A percentile compares a stretch with the other conserved stretches of the same genome.
phyloP scores from a whole-genome alignment of 2,113 vertebrate genomes.

The Amphiprion percula region DNA sequence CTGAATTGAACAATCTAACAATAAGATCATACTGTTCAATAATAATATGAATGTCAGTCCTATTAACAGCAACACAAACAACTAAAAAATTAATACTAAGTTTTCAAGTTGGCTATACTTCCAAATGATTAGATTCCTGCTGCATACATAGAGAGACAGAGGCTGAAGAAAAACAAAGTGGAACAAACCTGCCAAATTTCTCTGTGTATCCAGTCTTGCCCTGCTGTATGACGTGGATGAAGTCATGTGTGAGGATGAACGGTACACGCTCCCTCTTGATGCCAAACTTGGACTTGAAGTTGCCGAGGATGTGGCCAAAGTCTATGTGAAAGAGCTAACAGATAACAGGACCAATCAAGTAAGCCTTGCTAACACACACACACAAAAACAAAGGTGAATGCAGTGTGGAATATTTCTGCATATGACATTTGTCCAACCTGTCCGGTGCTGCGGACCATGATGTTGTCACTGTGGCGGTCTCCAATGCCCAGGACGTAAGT shows the following conservation, averaged over 20 bases:
- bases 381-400: not conserved
- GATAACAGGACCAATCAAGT: not conserved
- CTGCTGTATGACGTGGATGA: conserved; percentile 99
- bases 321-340: conserved; percentile 97
- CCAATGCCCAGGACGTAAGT: conserved; percentile 98
- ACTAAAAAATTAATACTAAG: no score
- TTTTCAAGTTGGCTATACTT: no score
- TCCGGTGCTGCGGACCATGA: conserved; percentile 98
- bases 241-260: conserved; percentile 99
- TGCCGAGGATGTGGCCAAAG: conserved; percentile 98
- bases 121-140: not conserved
- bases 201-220: conserved; percentile 97
- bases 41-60: no score
- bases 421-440: conserved; percentile 85
- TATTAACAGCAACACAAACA: no score
- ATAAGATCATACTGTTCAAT: no score
- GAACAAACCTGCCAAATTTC: conserved; percentile 94
- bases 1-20: no score
- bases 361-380: not conserved
- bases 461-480: conserved; percentile 98
- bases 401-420: not conserved
- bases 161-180: not conserved
- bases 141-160: not conserved
- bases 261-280: conserved; percentile 99
- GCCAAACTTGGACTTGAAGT: conserved; percentile 99